Evolutionary conservation across 2,888 invertebrate species (phyloP).

Genomic region (Scaptomyza reducta): DNA sequence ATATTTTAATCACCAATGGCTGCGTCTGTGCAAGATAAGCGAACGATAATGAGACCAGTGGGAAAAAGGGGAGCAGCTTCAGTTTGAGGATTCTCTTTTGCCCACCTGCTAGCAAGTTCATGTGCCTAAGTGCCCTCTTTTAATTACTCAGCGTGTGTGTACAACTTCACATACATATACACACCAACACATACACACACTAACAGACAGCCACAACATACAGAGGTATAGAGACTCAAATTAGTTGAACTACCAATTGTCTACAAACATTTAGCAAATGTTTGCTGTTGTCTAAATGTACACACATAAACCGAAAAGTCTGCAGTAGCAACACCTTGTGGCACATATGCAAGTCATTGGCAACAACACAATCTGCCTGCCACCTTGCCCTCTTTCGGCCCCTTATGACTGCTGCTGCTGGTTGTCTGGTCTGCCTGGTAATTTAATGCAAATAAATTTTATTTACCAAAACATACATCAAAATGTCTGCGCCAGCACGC

Average conservation of each 20-base stretch:
- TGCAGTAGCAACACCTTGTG: constrained; percentile 52
- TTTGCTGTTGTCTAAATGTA: constrained; percentile 58
- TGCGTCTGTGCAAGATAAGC: constrained; percentile 76
- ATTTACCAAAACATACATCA: constrained; percentile 80
- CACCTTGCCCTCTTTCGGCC: neutral
- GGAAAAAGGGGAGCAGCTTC: constrained; percentile 25
- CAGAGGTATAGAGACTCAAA: constrained; percentile 53
- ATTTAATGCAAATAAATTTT: constrained; percentile 82
- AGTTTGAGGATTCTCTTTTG: constrained; percentile 13
- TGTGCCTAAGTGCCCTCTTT: constrained; percentile 39
- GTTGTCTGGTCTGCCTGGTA: constrained; percentile 66
- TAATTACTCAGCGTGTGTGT: constrained; percentile 73
- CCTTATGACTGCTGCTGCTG: constrained; percentile 27
- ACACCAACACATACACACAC: constrained; percentile 6
- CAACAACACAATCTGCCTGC: constrained; percentile 12
- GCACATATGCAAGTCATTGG: constrained; percentile 58
- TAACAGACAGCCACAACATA: constrained; percentile 6
- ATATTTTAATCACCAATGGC: constrained; percentile 78
- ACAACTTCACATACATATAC: constrained; percentile 29
- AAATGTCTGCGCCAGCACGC: constrained; percentile 76
- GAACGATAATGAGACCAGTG: constrained; percentile 64
- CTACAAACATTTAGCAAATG: constrained; percentile 78
- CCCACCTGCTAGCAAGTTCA: constrained; percentile 53
- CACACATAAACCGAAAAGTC: constrained; percentile 20
- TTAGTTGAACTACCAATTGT: constrained; percentile 78